Percentiles rank a stretch among this genome's conserved stretches.
These are phyloP conservation scores for Ichneumon xanthorius DNA, from an alignment of 2,888 invertebrate species.

Conservation along the genomic window DNA sequence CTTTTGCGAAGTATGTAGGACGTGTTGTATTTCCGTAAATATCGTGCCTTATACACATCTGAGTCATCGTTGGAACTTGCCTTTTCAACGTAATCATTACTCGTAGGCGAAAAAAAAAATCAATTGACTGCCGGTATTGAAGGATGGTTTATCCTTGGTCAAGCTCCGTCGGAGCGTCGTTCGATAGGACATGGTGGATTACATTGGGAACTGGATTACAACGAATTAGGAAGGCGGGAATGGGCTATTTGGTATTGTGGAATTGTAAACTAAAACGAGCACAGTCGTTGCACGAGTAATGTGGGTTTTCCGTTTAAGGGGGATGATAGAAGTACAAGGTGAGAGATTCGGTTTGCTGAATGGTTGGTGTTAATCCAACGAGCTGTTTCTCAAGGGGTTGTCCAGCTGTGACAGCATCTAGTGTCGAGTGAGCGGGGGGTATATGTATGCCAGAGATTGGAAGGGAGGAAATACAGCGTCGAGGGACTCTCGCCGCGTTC, in stretches of 20 bases:
- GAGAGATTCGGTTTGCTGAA: conserved; percentile 52
- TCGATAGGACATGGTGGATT: conserved; percentile 55
- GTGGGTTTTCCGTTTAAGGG: conserved; percentile 42
- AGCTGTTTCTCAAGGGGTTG: conserved; percentile 69
- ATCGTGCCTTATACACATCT: background rate
- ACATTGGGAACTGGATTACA: conserved; percentile 67
- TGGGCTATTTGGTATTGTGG: conserved; percentile 22
- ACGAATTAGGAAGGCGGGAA: conserved; percentile 59
- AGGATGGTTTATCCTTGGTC: background rate
- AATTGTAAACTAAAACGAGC: conserved; percentile 60
- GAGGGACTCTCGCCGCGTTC: conserved; percentile 75
- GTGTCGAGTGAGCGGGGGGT: conserved; percentile 48
- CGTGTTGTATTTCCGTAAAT: conserved; percentile 15
- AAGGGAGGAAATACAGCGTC: conserved; percentile 66
- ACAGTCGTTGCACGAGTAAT: conserved; percentile 28
- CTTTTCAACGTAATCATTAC: background rate
- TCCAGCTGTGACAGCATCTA: conserved; percentile 48
- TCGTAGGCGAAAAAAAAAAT: background rate
- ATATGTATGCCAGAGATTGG: conserved; percentile 29
- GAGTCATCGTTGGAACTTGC: background rate
- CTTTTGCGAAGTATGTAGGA: background rate
- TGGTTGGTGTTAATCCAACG: conserved; percentile 70
- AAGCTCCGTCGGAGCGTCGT: background rate
- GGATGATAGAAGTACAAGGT: conserved; percentile 28
- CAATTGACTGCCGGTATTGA: background rate